A percentile compares a stretch with the other conserved stretches of the same genome.
phyloP scores from a whole-genome alignment of 2,888 invertebrate species.

The Anoplius nigerrimus region DNA sequence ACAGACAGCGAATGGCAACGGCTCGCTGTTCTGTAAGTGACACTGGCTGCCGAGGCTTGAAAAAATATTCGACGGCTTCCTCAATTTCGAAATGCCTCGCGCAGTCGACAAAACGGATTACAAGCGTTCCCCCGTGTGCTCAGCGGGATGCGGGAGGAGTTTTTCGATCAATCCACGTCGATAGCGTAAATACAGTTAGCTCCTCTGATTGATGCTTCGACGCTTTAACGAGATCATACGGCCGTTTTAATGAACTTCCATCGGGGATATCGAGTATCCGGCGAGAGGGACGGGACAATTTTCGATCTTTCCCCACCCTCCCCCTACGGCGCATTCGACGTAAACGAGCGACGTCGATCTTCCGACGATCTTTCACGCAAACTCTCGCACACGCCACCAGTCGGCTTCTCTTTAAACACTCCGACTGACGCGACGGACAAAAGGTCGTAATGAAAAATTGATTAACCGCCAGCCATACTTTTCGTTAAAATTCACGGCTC shows the following conservation, averaged over 20 bases:
- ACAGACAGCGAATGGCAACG: no score
- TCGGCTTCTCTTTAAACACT: no score
- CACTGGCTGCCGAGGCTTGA: neutral
- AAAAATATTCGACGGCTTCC: neutral
- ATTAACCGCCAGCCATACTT: no score
- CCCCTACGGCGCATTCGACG: neutral
- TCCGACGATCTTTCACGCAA: conserved; percentile 28
- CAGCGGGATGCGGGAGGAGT: conserved; percentile 18
- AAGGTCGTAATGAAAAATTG: no score
- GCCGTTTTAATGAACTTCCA: conserved; percentile 43
- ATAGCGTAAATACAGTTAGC: conserved; percentile 40
- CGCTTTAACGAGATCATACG: conserved; percentile 38
- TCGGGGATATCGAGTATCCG: conserved; percentile 41
- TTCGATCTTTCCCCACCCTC: neutral
- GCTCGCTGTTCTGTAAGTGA: no score
- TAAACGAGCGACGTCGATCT: conserved; percentile 32
- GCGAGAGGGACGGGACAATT: conserved; percentile 21
- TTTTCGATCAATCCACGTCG: conserved; percentile 37
- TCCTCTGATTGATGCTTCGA: conserved; percentile 38
- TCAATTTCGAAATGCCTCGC: neutral
- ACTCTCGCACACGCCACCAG: neutral
- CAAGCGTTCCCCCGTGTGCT: conserved; percentile 30
- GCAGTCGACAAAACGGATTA: conserved; percentile 24
- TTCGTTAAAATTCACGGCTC: no score
- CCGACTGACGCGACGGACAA: no score